Evolutionary conservation across 2,888 invertebrate genomes (phyloP).

Genomic region (Gandaritis pyraliata): DNA sequence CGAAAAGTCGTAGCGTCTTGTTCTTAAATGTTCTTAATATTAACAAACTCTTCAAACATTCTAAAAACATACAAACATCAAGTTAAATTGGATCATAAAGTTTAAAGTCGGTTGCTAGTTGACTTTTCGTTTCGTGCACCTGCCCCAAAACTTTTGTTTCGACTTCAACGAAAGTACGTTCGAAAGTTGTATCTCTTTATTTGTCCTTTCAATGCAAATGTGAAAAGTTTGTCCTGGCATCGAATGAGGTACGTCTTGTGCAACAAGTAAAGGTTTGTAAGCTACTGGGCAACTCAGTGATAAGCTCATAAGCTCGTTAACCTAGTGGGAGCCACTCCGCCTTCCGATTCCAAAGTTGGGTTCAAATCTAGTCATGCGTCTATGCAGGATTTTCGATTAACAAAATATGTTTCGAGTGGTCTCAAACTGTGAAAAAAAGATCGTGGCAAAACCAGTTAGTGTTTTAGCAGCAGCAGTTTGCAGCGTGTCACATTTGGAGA

Average conservation of each 20-base stretch:
- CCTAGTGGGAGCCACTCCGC: too few relatives aligned
- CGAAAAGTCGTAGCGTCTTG: too few relatives aligned
- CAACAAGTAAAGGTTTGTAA: neutral
- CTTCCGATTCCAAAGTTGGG: too few relatives aligned
- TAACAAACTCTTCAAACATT: too few relatives aligned
- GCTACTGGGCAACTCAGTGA: neutral
- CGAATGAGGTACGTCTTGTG: conserved; percentile 3
- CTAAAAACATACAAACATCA: neutral
- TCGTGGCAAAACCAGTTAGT: too few relatives aligned
- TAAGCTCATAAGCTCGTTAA: neutral
- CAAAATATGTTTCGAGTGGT: too few relatives aligned
- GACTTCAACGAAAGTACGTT: conserved; percentile 24
- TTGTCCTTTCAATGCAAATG: conserved; percentile 34
- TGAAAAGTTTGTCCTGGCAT: conserved; percentile 12
- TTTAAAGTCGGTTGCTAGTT: conserved; percentile 8
- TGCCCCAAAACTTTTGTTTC: conserved; percentile 14
- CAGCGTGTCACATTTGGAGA: too few relatives aligned
- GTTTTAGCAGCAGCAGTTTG: too few relatives aligned
- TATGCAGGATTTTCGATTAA: too few relatives aligned
- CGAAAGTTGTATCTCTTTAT: conserved; percentile 19
- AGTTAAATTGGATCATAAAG: conserved; percentile 7
- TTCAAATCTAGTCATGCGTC: too few relatives aligned
- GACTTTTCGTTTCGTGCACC: conserved; percentile 13
- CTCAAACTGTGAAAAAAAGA: too few relatives aligned
- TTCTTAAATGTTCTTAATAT: too few relatives aligned